Evolutionary conservation across 92 coral and sea anemone species (phyloP).

Genomic region (Phenganax subtilis): DNA sequence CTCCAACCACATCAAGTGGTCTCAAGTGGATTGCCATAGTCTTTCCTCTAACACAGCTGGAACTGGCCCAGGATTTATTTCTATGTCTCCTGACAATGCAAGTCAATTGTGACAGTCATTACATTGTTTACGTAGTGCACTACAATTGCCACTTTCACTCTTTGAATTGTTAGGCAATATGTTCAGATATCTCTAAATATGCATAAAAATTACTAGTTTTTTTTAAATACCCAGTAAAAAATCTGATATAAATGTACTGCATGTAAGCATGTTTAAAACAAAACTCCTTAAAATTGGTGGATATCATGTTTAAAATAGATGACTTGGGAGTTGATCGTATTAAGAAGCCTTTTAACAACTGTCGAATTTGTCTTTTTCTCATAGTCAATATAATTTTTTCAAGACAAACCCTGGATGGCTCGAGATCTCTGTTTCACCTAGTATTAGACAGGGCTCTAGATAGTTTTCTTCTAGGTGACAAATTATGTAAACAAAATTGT

Average conservation of each 20-base stretch:
- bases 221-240: constrained; percentile 1
- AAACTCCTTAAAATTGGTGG: constrained; percentile 43
- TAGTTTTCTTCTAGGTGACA: constrained; percentile 29
- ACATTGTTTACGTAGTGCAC: constrained; percentile 28
- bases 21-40: constrained; percentile 29
- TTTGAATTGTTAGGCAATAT: not conserved
- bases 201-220: not conserved
- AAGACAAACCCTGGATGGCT: constrained; percentile 54
- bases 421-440: constrained; percentile 44
- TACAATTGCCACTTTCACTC: not conserved
- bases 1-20: constrained; percentile 50
- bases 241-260: constrained; percentile 35
- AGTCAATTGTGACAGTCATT: constrained; percentile 41
- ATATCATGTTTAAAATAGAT: constrained; percentile 26
- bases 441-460: constrained; percentile 26
- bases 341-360: constrained; percentile 22
- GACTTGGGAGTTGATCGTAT: constrained; percentile 45
- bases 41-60: constrained; percentile 12
- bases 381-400: constrained; percentile 39
- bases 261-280: constrained; percentile 36
- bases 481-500: too few relatives aligned
- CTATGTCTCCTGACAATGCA: constrained; percentile 52
- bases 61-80: constrained; percentile 54
- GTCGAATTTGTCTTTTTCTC: constrained; percentile 45
- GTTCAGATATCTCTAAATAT: not conserved